Evolutionary conservation across 1,140 invertebrate species (phyloP).

Genomic region (Coelopa frigida): DNA sequence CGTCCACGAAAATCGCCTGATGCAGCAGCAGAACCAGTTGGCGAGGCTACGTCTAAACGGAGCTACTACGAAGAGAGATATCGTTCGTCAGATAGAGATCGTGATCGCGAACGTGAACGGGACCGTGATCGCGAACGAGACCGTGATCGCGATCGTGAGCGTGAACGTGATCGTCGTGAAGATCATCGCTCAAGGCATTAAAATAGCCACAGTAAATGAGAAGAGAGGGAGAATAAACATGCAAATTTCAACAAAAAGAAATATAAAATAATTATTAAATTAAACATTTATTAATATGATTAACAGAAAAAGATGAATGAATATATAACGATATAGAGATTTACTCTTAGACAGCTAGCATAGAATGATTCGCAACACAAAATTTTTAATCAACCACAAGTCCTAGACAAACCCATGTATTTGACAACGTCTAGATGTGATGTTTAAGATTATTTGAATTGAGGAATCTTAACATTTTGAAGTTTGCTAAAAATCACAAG

Average conservation of each 20-base stretch:
- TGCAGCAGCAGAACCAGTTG: slow-evolving; percentile 47
- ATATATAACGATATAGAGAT: no score
- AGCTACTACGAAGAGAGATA: slow-evolving; percentile 78
- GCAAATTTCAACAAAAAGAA: slow-evolving; percentile 13
- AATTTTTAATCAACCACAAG: no score
- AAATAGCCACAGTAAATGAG: slow-evolving; percentile 24
- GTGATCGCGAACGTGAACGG: slow-evolving; percentile 57
- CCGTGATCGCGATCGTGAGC: slow-evolving; percentile 56
- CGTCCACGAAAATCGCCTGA: slow-evolving; percentile 54
- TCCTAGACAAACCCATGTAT: no score
- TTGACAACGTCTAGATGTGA: no score
- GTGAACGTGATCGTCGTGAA: slow-evolving; percentile 60
- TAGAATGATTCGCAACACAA: no score
- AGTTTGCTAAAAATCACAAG: no score
- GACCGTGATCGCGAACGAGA: slow-evolving; percentile 56
- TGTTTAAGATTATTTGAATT: no score
- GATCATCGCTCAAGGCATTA: slow-evolving; percentile 66
- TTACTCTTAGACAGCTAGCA: no score
- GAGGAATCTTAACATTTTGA: no score
- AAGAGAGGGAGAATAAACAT: slow-evolving; percentile 24
- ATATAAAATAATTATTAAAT: no score
- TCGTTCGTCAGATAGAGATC: slow-evolving; percentile 61
- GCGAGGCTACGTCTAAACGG: slow-evolving; percentile 49
- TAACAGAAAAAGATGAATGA: no score
- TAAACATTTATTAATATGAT: no score